Evolutionary conservation across 1,140 invertebrate genomes (phyloP).

Genomic region (Proctacanthus coquilletti): DNA sequence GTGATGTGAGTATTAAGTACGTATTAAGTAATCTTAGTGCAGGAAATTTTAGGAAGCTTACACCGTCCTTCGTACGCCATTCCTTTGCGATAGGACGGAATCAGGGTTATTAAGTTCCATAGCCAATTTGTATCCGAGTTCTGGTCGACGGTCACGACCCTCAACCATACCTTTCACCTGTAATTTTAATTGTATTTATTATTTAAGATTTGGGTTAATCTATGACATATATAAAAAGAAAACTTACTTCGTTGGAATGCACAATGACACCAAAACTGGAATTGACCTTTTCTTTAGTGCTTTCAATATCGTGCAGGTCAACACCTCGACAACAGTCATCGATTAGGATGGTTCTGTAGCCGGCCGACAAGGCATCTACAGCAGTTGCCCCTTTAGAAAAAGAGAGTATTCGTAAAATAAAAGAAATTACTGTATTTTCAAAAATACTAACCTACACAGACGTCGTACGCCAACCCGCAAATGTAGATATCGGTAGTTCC

Average conservation of each 20-base stretch:
- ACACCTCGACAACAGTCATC: slow-evolving; percentile 87
- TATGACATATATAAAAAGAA: background rate
- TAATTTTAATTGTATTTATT: background rate
- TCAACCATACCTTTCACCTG: slow-evolving; percentile 72
- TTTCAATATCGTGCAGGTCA: slow-evolving; percentile 65
- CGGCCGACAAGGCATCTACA: slow-evolving; percentile 68
- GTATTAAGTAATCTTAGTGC: too few relatives aligned
- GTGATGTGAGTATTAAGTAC: too few relatives aligned
- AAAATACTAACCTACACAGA: slow-evolving; percentile 77
- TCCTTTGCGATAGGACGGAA: slow-evolving; percentile 26
- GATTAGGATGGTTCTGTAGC: slow-evolving; percentile 77
- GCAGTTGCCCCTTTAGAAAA: slow-evolving; percentile 59
- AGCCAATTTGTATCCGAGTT: slow-evolving; percentile 73
- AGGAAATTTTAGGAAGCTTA: too few relatives aligned
- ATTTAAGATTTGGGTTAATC: background rate
- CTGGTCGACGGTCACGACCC: slow-evolving; percentile 67
- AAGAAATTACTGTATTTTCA: slow-evolving; percentile 13
- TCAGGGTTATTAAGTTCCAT: slow-evolving; percentile 56
- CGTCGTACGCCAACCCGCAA: slow-evolving; percentile 90
- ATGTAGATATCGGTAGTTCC: slow-evolving; percentile 86
- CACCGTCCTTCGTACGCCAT: slow-evolving; percentile 18
- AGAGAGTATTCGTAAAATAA: background rate
- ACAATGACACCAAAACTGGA: slow-evolving; percentile 64
- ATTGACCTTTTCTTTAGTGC: slow-evolving; percentile 58
- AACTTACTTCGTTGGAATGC: slow-evolving; percentile 42